Evolutionary conservation across 2,797 vertebrate genomes (phyloP).

Genomic region (Phrynocephalus vlangalii): DNA sequence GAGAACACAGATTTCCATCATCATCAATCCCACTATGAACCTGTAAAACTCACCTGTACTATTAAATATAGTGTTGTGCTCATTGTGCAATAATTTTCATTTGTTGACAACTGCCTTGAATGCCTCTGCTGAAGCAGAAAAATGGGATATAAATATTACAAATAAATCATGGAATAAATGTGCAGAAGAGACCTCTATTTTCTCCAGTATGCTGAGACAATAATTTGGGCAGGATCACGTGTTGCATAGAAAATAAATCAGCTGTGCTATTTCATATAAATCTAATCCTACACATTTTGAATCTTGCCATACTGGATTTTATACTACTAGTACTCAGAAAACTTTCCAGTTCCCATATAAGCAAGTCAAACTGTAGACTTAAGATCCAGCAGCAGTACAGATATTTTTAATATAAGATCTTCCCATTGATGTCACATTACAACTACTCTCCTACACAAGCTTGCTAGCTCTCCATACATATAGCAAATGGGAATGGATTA

Average conservation of each 20-base stretch:
- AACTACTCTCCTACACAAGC: conserved; percentile 2
- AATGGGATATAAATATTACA: not conserved
- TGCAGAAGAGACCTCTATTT: conserved; percentile 31
- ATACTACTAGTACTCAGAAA: not conserved
- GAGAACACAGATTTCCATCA: not conserved
- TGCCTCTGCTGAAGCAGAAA: not conserved
- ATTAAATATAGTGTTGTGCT: not conserved
- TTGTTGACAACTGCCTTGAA: not conserved
- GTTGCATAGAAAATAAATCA: conserved; percentile 3
- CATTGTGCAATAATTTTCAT: not conserved
- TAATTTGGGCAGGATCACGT: conserved; percentile 33
- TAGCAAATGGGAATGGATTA: conserved; percentile 28
- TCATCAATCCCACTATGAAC: too few species aligned
- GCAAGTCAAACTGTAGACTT: not conserved
- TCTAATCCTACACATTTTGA: not conserved
- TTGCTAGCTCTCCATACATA: conserved; percentile 36
- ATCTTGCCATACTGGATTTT: not conserved
- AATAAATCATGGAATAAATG: conserved; percentile 20
- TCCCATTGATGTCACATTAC: conserved; percentile 2
- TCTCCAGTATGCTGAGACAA: conserved; percentile 31
- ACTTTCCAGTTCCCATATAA: not conserved
- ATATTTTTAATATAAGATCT: conserved; percentile 3
- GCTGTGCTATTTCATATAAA: not conserved
- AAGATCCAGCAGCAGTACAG: not conserved
- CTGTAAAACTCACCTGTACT: not conserved